phyloP scores from a whole-genome alignment of 2,797 vertebrate species.

The Clarias laeviceps region DNA sequence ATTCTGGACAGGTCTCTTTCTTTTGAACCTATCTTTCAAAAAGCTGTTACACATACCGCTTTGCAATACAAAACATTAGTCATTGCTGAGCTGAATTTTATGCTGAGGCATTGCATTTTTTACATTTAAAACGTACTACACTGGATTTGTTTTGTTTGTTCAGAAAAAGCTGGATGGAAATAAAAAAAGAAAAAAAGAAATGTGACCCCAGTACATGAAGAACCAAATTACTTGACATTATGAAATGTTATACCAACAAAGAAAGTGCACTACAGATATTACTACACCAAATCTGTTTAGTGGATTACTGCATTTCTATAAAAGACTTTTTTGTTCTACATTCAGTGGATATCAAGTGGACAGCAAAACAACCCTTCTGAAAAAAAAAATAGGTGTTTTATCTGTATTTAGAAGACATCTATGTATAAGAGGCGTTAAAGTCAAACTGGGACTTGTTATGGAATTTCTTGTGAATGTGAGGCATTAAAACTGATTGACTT shows the following conservation, averaged over 20 bases:
- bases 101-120: not conserved
- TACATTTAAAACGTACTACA: not conserved
- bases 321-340: not conserved
- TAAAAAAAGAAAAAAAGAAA: not conserved
- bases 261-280: not conserved
- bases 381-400: not conserved
- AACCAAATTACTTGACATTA: not conserved
- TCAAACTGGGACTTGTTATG: no score
- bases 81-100: not conserved
- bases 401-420: not conserved
- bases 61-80: conserved; percentile 8
- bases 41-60: not conserved
- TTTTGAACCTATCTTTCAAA: conserved; percentile 15
- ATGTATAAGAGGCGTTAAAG: not conserved
- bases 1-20: conserved; percentile 14
- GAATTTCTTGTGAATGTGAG: no score
- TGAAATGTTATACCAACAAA: not conserved
- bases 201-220: not conserved
- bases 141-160: not conserved
- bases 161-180: not conserved
- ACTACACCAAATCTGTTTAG: not conserved
- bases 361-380: not conserved
- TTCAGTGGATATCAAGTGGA: not conserved
- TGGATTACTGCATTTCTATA: not conserved
- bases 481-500: no score